Conservation (phyloP, 1,140 invertebrate species). For the Mamestra configurata region DNA sequence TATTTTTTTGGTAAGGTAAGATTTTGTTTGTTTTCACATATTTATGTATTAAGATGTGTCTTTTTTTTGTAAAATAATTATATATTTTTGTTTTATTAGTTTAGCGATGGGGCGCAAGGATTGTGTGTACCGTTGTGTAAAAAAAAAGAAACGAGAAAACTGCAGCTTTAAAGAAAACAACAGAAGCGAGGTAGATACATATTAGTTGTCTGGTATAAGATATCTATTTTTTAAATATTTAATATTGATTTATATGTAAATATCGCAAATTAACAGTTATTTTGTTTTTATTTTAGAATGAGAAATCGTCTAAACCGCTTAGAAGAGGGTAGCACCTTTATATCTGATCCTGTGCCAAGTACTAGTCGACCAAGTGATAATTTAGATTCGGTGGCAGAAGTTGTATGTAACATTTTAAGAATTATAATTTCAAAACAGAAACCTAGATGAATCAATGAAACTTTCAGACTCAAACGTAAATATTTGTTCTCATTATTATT, state of each 20-base stretch:
- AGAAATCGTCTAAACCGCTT: not conserved
- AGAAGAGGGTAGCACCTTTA: not conserved
- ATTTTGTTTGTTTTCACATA: too few relatives aligned
- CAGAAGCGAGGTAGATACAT: too few relatives aligned
- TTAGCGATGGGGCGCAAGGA: not conserved
- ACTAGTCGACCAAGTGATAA: too few relatives aligned
- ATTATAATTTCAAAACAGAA: not conserved
- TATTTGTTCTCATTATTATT: constrained; percentile 4
- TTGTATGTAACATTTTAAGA: not conserved
- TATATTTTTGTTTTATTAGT: constrained; percentile 2
- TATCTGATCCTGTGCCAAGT: too few relatives aligned
- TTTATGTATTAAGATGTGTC: not conserved
- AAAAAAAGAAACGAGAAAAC: not conserved
- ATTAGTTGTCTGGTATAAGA: too few relatives aligned
- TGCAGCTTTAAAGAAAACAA: too few relatives aligned
- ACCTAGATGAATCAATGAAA: constrained; percentile 1
- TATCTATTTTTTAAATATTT: too few relatives aligned
- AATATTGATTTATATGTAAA: too few relatives aligned
- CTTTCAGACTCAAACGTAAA: constrained; percentile 3
- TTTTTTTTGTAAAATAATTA: not conserved
- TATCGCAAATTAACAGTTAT: not conserved
- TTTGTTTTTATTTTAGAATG: not conserved
- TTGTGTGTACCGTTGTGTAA: constrained; percentile 1
- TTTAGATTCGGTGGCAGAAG: too few relatives aligned
- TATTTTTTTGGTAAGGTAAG: not conserved